Base-by-base conservation (phyloP, 2,888 invertebrate species). In the Drosophila ochracea region DNA sequence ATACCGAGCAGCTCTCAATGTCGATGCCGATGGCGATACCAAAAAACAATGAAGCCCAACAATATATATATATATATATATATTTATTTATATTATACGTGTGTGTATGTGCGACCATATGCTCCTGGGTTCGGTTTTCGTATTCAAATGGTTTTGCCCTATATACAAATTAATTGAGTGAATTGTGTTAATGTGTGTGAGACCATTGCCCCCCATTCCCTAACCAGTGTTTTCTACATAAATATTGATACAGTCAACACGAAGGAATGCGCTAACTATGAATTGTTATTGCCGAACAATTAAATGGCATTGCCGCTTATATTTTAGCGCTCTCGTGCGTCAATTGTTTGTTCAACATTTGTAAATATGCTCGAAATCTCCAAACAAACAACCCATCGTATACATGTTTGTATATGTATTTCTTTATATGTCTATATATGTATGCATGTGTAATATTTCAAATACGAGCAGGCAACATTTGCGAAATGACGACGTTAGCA, bases 91-190 rank as follows among this genome's bases (percentile, higher is more conserved):
- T 28, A 3, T 33, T 4, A n/a, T 25, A 19, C n/a, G 9, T 6
- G 11, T 21, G 16, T 19, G 19, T 1, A 3, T 28, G n/a, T 57
- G 39, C n/a, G 31, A n/a, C 31, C 50, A 35, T 41, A 28, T 52
- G 33, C 53, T 52, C 43, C 35, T 68, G 21, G 30, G 16, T 30
- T 47, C 43, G 50, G n/a, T 19, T 47, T 64, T 49, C 55, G 43
- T 43, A 53, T 53, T 80, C 60, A 72, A 83, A 86, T 88, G 78
- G 76, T 85, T 86, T 85, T 85, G 86, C 76, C 85, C 74, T 90
- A 77, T 72, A 88, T 77, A 83, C 86, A 89, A 86, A 87, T 83
- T 85, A 86, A 87, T 87, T 90, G 76, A 79, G 60, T 81, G 60
- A 76, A 65, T 67, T 69, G 58, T 63, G 60, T 63, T 43, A 50